Base-by-base conservation (phyloP, 2,797 vertebrate genomes). In the Fringilla coelebs region DNA sequence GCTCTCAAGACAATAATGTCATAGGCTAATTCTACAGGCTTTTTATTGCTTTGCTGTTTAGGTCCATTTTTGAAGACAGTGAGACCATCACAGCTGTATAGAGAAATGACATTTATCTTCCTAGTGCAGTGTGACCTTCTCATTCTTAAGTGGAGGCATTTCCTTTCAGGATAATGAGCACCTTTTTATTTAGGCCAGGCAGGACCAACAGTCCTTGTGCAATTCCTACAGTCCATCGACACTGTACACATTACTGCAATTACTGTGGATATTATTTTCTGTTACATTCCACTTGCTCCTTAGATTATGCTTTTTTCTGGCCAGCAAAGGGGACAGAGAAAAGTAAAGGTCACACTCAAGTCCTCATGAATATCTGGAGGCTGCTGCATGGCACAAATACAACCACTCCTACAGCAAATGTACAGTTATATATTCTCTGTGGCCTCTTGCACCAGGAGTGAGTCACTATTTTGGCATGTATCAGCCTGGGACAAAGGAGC, bases 91-190 rank as follows among this genome's bases (percentile, higher is more conserved):
- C 26, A 75, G 52, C 61, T 75, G 43, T 68, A 49, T 5, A 20
- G n/a, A 79, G 72, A 74, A 88, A 78, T 91, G 72, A 58, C 80
- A 94, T 94, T 96, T 95, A 65, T 92, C 79, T 88, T 86, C 32
- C 40, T 58, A 26, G 16, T 60, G 46, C 66, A 46, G 51, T 32
- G 3, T 66, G 77, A 94, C 89, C 81, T 92, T 90, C 75, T 82
- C 1, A 1, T 88, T 93, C 78, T 10, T 52, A 94, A 96, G 89
- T 78, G 86, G 22, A 76, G 81, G 25, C 75, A 78, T 89, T 95
- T 92, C 76, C 66, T 79, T 81, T 94, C 85, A 63, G 60, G 67
- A 58, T 95, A 93, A 90, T 32, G 78, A 93, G n/a, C 76, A 68
- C 81, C 66, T 93, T 92, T 91, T 94, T 79, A 71, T 76, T 94